Base-by-base conservation (phyloP, 1,140 invertebrate genomes). In the Nomia melanderi region DNA sequence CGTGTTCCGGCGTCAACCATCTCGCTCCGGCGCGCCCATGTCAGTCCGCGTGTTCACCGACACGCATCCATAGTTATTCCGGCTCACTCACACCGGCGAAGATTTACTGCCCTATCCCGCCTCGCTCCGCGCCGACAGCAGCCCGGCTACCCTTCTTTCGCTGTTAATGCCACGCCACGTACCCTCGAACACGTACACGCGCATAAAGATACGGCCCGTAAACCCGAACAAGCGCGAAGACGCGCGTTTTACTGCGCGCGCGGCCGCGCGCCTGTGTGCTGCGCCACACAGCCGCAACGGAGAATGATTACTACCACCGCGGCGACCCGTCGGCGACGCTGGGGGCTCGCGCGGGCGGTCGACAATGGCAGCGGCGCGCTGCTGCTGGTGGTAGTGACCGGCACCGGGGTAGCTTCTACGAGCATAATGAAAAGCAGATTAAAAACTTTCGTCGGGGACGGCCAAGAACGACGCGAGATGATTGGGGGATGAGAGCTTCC, bases 91-190 rank as follows among this genome's bases (percentile, higher is more conserved):
- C 84, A 88, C 90, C 77, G 79, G 69, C 85, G 79, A 86, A 79
- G 88, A 91, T 92, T 92, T 91, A 92, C 90, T 91, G 84, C 87
- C 87, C 82, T 73, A 36, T 75, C 65, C 81, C 71, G 63, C 56
- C 23, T 7, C 27, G n/a, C n/a, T n/a, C n/a, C n/a, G n/a, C 62
- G 17, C 77, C 6, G 23, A 5, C 50, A 20, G 11, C 71, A 29
- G 23, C 60, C 20, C 14, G 14, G 23, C 12, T 47, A 25, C 62
- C 29, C 57, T 54, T 70, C 64, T 73, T 33, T 60, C 86, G 79
- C 87, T 83, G 89, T 90, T 91, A 91, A 91, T 90, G 89, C 88
- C 85, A 80, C 84, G 81, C 85, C 83, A 85, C 88, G 87, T 88
- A 87, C 82, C 84, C 83, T 82, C 79, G 65, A 77, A 83, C 83